Percentiles rank a stretch among this genome's conserved stretches.
These are phyloP conservation scores for Napeogenes inachia DNA, from an alignment of 2,888 invertebrate genomes.

Conservation along the genomic window DNA sequence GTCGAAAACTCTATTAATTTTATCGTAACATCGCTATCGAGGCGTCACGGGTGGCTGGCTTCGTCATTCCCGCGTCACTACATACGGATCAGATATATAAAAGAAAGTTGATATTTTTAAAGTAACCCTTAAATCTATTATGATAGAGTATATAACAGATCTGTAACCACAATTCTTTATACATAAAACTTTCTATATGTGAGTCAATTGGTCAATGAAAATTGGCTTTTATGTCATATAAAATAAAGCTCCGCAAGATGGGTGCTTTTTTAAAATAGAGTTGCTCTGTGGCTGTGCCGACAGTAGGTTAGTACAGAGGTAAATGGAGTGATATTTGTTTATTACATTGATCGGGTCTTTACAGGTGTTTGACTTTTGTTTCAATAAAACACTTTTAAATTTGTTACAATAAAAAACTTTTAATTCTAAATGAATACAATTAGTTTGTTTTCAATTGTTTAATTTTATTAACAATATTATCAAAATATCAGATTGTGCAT, in stretches of 20 bases:
- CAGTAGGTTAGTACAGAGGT: conserved; percentile 26
- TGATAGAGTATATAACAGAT: neutral
- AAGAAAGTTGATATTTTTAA: conserved; percentile 1
- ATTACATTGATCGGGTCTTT: conserved; percentile 27
- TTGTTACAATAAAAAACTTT: neutral
- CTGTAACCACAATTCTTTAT: neutral
- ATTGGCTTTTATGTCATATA: conserved; percentile 4
- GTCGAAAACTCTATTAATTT: conserved; percentile 52
- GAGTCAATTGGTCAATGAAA: conserved; percentile 11
- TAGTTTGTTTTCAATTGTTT: too few relatives aligned
- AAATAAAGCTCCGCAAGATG: conserved; percentile 11
- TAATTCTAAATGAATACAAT: too few relatives aligned
- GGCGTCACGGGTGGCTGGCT: conserved; percentile 43
- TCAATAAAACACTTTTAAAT: neutral
- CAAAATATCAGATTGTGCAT: too few relatives aligned
- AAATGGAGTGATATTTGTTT: conserved; percentile 30
- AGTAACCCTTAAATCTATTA: neutral
- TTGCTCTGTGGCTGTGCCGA: conserved; percentile 20
- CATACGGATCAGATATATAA: conserved; percentile 12
- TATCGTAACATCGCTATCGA: conserved; percentile 48
- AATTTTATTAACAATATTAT: too few relatives aligned
- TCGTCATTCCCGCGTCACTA: conserved; percentile 37
- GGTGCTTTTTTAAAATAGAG: conserved; percentile 18
- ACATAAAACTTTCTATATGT: conserved; percentile 7
- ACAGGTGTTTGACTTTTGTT: conserved; percentile 10